Percentiles rank a stretch among this genome's conserved stretches.
phyloP scores from a whole-genome alignment of 1,140 invertebrate genomes.

The Helicoverpa armigera region DNA sequence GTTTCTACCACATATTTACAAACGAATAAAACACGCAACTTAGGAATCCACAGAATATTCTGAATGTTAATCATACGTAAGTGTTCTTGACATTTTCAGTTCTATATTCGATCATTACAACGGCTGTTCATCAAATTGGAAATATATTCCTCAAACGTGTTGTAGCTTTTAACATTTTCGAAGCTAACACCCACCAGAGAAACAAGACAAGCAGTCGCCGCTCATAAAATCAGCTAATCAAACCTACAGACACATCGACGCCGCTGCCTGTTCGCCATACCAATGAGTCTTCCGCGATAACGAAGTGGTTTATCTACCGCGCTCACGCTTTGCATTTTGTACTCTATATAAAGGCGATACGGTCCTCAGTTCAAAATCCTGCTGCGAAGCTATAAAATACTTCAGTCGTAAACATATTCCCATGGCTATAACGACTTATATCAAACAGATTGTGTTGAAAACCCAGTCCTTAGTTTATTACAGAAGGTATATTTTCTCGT shows the following conservation, averaged over 20 bases:
- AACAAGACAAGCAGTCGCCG: slow-evolving; percentile 70
- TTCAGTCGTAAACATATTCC: slow-evolving; percentile 62
- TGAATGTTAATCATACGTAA: slow-evolving; percentile 2
- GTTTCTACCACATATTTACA: slow-evolving; percentile 14
- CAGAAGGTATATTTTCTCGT: slow-evolving; percentile 57
- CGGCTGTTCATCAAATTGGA: not conserved
- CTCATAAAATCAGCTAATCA: slow-evolving; percentile 81
- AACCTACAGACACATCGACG: slow-evolving; percentile 82
- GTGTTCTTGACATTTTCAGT: slow-evolving; percentile 22
- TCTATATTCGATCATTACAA: slow-evolving; percentile 21
- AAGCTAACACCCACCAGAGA: slow-evolving; percentile 11
- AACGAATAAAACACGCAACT: slow-evolving; percentile 17
- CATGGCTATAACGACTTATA: slow-evolving; percentile 66
- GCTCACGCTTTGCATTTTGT: slow-evolving; percentile 31
- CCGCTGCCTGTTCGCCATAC: slow-evolving; percentile 77
- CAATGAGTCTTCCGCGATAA: slow-evolving; percentile 59
- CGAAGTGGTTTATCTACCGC: slow-evolving; percentile 59
- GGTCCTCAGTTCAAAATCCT: not conserved
- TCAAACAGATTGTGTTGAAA: slow-evolving; percentile 1
- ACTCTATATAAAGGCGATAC: slow-evolving; percentile 52
- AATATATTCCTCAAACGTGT: slow-evolving; percentile 29
- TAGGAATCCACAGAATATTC: slow-evolving; percentile 9
- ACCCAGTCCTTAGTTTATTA: slow-evolving; percentile 37
- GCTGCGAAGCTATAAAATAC: slow-evolving; percentile 63
- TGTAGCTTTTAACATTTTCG: slow-evolving; percentile 17